Base-by-base conservation (phyloP, 2,113 vertebrate genomes). In the Leucoraja erinaceus region DNA sequence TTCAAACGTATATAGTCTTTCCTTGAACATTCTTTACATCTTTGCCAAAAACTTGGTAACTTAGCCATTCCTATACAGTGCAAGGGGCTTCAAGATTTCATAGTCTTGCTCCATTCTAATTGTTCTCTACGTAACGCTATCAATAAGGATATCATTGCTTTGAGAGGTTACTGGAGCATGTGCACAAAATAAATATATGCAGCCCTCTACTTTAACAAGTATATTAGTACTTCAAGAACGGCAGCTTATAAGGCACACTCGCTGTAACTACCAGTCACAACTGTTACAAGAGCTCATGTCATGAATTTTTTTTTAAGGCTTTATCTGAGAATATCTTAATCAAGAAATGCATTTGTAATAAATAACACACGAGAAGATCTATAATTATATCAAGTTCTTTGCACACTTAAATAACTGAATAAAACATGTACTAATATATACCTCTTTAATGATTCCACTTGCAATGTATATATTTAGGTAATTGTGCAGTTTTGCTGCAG, bases 141-240 rank as follows among this genome's bases (percentile, higher is more conserved):
- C 95, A 94, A 78, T 66, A 96, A 93, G 28, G 92, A 93, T 94
- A 93, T 93, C 84, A 8, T 63, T 94, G 93, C 93, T 68, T 91
- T 22, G 93, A 74, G 66, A 93, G 94, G 94, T 93, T 94, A 93
- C 93, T 94, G 61, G 94, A 93, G 93, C 95, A 94, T 94, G 92
- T 91, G 95, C 10, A 72, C 88, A 72, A 9, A 72, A 68, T 91
- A 66, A 91, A 72, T 91, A 4, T 12, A 3, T 61, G 16, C 33
- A 91, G 6, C 33, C n/a, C 33, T 70, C 5, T 91, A 31, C 47
- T 12, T 91, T 47, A 70, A 70, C 33, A 33, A 47, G 72, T 4
- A 3, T 70, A 20, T 72, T 22, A 88, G 1, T 88, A 31, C 31
- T 66, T 5, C 61, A 61, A 14, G 31, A 7, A 1, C 63, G n/a